Evolutionary conservation across 1,140 invertebrate genomes (phyloP).

Genomic region (Leptonema lineaticorne): DNA sequence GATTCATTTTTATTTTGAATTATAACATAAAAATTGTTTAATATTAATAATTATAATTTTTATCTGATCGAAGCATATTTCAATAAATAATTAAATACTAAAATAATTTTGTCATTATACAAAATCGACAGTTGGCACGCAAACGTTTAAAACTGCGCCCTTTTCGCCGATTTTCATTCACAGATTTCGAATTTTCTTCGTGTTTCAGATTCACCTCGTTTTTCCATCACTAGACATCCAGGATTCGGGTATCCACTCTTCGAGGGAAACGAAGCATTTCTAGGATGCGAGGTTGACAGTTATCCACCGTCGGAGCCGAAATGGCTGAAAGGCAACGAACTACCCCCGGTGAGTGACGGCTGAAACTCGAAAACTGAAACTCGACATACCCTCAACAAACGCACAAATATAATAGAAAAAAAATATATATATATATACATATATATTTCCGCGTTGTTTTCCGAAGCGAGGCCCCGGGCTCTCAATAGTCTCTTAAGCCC

Average conservation of each 20-base stretch:
- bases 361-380: neutral
- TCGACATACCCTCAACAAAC: too few species aligned
- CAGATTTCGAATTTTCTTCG: too few species aligned
- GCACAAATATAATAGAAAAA: neutral
- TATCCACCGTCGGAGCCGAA: conserved; percentile 74
- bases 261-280: conserved; percentile 76
- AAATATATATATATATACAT: too few species aligned
- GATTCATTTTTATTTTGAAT: too few species aligned
- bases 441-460: neutral
- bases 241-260: conserved; percentile 79
- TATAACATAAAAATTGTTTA: too few species aligned
- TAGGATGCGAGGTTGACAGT: conserved; percentile 82
- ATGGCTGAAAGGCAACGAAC: conserved; percentile 69
- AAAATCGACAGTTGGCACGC: too few species aligned
- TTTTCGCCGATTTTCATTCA: too few species aligned
- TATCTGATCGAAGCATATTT: too few species aligned
- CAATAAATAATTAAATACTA: too few species aligned
- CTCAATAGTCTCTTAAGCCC: neutral
- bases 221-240: conserved; percentile 77
- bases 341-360: conserved; percentile 57
- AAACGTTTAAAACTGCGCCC: too few species aligned
- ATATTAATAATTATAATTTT: too few species aligned
- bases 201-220: conserved; percentile 77
- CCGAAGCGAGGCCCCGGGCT: neutral
- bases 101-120: too few species aligned